Conservation (phyloP, 2,797 vertebrate species). For the Eulemur mongoz region DNA sequence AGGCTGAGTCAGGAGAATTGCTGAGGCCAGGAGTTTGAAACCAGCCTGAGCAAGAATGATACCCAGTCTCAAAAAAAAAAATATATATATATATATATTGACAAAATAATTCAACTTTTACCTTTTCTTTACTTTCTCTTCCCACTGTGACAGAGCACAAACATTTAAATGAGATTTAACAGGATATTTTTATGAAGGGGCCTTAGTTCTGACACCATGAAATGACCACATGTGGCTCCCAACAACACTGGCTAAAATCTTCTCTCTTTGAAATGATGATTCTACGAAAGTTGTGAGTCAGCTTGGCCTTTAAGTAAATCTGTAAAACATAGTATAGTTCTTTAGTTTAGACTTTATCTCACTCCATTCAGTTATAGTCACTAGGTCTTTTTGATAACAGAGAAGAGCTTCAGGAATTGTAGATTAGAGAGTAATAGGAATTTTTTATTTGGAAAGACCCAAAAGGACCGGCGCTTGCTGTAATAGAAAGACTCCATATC, state of each 20-base stretch:
- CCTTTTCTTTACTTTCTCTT: background rate
- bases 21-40: background rate
- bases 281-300: background rate
- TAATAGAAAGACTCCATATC: background rate
- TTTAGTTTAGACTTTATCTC: background rate
- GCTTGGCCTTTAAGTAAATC: background rate
- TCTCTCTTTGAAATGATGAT: background rate
- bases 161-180: background rate
- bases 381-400: background rate
- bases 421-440: background rate
- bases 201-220: background rate
- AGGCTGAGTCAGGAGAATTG: background rate
- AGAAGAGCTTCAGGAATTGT: background rate
- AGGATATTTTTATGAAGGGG: background rate
- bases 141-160: background rate
- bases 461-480: background rate
- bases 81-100: background rate
- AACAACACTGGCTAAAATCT: fast-evolving
- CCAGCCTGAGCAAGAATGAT: background rate
- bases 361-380: background rate
- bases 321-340: background rate
- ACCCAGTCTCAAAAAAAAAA: background rate
- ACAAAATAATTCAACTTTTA: background rate
- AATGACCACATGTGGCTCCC: background rate
- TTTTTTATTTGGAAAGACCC: background rate